Conservation (phyloP, 2,797 vertebrate species). For the Chelmon rostratus region DNA sequence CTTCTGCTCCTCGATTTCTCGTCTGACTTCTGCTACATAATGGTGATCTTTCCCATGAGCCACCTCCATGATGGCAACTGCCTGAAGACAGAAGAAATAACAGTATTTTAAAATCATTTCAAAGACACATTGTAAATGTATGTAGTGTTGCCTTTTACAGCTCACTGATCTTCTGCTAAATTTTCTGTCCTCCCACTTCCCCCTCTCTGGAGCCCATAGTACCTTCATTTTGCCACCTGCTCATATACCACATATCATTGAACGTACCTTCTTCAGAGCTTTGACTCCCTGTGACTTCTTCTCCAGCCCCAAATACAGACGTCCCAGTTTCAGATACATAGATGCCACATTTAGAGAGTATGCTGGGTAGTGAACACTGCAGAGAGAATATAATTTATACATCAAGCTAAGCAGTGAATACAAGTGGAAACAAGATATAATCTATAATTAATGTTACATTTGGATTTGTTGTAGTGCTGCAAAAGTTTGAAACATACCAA, state of each 20-base stretch:
- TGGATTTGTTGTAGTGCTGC: background rate
- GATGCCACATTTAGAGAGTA: constrained; percentile 98
- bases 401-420: background rate
- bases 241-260: background rate
- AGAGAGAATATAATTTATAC: constrained; percentile 20
- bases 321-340: constrained; percentile 97
- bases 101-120: background rate
- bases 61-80: constrained; percentile 96
- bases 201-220: background rate
- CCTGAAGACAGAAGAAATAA: constrained; percentile 82
- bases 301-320: constrained; percentile 93
- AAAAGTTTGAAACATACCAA: background rate
- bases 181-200: background rate
- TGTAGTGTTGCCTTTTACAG: background rate
- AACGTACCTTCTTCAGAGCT: constrained; percentile 91
- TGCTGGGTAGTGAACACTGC: constrained; percentile 94
- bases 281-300: constrained; percentile 90
- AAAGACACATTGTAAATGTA: background rate
- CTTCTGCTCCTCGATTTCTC: constrained; percentile 90
- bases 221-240: background rate
- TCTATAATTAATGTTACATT: constrained; percentile 26
- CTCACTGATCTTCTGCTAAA: background rate
- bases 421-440: background rate
- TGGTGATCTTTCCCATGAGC: constrained; percentile 97
- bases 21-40: constrained; percentile 95